Base-by-base conservation (phyloP, 2,113 vertebrate species). In the Brachyhypopomus gauderio region DNA sequence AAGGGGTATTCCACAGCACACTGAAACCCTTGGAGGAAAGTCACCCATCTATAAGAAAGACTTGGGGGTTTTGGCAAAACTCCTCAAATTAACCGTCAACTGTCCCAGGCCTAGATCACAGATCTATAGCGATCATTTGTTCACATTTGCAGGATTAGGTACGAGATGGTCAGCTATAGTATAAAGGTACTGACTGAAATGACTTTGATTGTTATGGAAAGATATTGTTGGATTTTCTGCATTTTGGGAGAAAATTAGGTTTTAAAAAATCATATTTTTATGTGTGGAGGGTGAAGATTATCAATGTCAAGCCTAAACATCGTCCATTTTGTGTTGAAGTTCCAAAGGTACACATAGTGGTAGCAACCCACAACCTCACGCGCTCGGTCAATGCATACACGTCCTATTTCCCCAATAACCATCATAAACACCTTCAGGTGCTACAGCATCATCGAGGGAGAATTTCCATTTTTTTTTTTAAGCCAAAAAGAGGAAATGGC, bases 401-500 rank as follows among this genome's bases (percentile, higher is more conserved):
- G 52, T 62, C 69, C 58, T 80, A 3, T 20, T 9, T 20, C 6
- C 30, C 72, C 63, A 45, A 66, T 63, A 16, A 22, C 30, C 1
- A 17, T 14, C 11, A 38, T 36, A 58, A 16, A 52, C 48, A 52
- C 52, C 23, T 70, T 70, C 71, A 67, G 72, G 71, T 78, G 45
- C 36, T 58, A 12, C 36, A 59, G n/a, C 34, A 36, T 58, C 6
- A 8, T 1, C 23, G 14, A 78, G 38, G 25, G 34, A 77, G 55
- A 85, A 69, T 91, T 94, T 94, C 92, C 93, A 92, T 79, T 67
- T 36, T 36, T 84, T 86, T 83, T 60, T 69, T 56, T 36, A 62
- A 20, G 14, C 56, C 20, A 16, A 78, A 83, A 94, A 88, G 89
- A 93, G 96, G 97, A 98, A 98, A 92, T 88, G 90, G 92, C 90